A percentile compares a stretch with the other conserved stretches of the same genome.
These are phyloP conservation scores for Coryphaenoides rupestris DNA, from an alignment of 2,113 vertebrate species.

Conservation along the genomic window DNA sequence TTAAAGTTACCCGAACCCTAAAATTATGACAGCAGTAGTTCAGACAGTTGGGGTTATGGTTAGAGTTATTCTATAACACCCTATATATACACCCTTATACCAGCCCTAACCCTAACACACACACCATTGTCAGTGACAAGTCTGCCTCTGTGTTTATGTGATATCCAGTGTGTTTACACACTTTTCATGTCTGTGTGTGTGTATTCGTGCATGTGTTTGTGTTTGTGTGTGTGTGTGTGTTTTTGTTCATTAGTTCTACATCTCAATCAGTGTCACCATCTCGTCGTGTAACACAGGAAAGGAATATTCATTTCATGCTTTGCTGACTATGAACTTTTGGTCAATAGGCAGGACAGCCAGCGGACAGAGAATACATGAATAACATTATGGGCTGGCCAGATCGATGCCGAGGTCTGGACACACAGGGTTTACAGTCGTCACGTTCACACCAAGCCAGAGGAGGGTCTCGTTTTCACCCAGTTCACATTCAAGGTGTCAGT, in stretches of 20 bases:
- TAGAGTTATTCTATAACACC: too few relatives aligned
- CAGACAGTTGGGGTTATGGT: too few relatives aligned
- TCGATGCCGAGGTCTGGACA: slow-evolving; percentile 49
- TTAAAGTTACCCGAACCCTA: too few relatives aligned
- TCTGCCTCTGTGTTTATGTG: too few relatives aligned
- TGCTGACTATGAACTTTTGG: slow-evolving; percentile 61
- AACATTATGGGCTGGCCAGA: slow-evolving; percentile 50
- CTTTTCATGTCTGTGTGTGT: neutral
- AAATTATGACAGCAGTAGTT: too few relatives aligned
- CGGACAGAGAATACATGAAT: slow-evolving; percentile 50
- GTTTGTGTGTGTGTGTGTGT: slow-evolving; percentile 23
- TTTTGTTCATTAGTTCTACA: neutral
- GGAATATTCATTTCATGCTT: slow-evolving; percentile 61
- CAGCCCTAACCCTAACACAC: too few relatives aligned
- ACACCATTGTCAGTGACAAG: too few relatives aligned
- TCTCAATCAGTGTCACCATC: slow-evolving; percentile 34
- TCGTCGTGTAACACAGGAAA: slow-evolving; percentile 20
- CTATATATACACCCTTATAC: too few relatives aligned
- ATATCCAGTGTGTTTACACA: too few relatives aligned
- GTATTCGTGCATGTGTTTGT: slow-evolving; percentile 26
- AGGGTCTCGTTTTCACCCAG: too few relatives aligned
- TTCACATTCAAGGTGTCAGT: too few relatives aligned
- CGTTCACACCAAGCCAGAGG: slow-evolving; percentile 11
- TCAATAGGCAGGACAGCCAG: slow-evolving; percentile 42
- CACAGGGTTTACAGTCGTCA: slow-evolving; percentile 44